Base-by-base conservation (phyloP, 2,797 vertebrate species). In the Xenopus petersii region DNA sequence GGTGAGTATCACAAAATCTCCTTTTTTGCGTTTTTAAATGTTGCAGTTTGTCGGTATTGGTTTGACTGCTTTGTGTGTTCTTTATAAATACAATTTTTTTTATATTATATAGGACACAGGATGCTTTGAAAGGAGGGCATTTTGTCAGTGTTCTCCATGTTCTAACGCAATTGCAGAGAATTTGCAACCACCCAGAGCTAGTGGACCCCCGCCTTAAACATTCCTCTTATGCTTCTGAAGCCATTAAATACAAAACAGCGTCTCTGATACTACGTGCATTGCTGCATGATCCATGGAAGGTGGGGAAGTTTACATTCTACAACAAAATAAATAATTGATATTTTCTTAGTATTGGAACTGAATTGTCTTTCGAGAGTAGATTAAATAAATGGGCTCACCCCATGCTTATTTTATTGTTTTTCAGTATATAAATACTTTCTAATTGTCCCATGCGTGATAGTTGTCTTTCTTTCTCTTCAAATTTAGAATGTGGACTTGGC, bases 111-210 rank as follows among this genome's bases (percentile, higher is more conserved):
- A 96, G 95, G 73, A 90, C 93, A 59, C 93, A 95, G 79, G 94
- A 96, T 78, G 93, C 92, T 0, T 81, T 97, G 78, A 93, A 95
- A 86, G 95, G 93, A 0, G 93, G 94, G 1, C 93, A 94, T 82
- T 94, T 95, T 67, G 90, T 94, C 69, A 93, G 92, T 1, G 91
- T 96, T 68, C 92, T 96, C 61, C 90, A 89, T 74, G 89, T 95
- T 15, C 85, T 96, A 70, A 93, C 88, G 83, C 88, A 92, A 86
- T 84, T 97, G 33, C 94, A 96, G 84, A 89, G 88, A 58, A 95
- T 94, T 77, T 96, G 96, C 82, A 95, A 96, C 82, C 95, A 96
- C 79, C 94, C 94, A 0, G 94, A 93, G 58, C 87, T 95, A 77
- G 82, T 96, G 21, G 90, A 88, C 26, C 88, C 90, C 10, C 82